Evolutionary conservation across 2,888 invertebrate species (phyloP).

Genomic region (Pseudococcus longispinus): DNA sequence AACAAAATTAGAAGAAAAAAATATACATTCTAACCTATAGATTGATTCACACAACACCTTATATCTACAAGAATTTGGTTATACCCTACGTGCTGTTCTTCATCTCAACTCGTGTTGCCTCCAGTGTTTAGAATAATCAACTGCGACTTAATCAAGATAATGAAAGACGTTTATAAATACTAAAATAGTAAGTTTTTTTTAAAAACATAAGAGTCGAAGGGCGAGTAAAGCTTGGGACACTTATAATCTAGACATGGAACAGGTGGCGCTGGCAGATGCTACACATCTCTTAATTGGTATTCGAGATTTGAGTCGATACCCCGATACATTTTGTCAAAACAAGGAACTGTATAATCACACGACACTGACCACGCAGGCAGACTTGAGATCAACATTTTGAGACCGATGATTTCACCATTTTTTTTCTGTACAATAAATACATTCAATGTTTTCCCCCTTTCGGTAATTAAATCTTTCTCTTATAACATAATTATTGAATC

Average conservation of each 20-base stretch:
- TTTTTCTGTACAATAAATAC: not conserved
- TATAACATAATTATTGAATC: not conserved
- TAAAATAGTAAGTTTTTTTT: not conserved
- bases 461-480: not conserved
- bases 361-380: not conserved
- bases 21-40: not conserved
- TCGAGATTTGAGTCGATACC: too few species aligned
- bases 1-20: conserved; percentile 2
- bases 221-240: not conserved
- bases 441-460: conserved; percentile 1
- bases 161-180: conserved; percentile 1
- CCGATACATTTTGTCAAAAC: not conserved
- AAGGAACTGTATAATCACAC: conserved; percentile 20
- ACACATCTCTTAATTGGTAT: not conserved
- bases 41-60: not conserved
- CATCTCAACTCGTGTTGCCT: not conserved
- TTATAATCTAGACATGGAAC: not conserved
- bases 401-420: not conserved
- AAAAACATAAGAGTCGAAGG: not conserved
- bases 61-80: not conserved
- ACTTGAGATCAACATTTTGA: conserved; percentile 4
- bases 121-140: not conserved
- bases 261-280: not conserved
- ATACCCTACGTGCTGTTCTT: not conserved
- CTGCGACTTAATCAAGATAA: not conserved